phyloP scores from a whole-genome alignment of 1,140 invertebrate genomes.

The Nebria ingens region DNA sequence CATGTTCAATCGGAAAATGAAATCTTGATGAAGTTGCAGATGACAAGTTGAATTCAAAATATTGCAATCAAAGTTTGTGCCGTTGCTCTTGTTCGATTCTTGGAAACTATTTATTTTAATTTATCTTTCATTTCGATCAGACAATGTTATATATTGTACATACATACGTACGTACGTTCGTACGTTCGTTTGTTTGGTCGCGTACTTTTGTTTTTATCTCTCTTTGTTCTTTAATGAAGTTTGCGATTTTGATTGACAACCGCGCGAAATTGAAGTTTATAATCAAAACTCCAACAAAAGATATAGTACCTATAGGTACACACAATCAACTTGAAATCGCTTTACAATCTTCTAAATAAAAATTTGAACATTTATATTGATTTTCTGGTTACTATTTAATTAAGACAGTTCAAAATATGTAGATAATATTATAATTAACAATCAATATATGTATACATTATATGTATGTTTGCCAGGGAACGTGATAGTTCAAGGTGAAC shows the following conservation, averaged over 20 bases:
- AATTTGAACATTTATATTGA: no score
- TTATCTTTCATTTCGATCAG: constrained; percentile 1
- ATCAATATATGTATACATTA: background rate
- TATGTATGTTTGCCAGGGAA: constrained; percentile 13
- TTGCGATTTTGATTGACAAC: constrained; percentile 5
- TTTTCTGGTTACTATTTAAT: no score
- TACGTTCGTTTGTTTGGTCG: background rate
- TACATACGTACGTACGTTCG: no score
- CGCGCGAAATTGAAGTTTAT: background rate
- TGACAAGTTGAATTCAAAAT: background rate
- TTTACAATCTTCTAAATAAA: no score
- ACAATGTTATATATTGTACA: background rate
- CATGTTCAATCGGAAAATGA: background rate
- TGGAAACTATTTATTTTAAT: constrained; percentile 7
- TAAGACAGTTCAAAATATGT: no score
- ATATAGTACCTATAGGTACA: no score
- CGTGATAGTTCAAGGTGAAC: constrained; percentile 28
- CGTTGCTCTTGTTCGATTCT: constrained; percentile 5
- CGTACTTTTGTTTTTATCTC: background rate
- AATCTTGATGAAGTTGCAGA: background rate
- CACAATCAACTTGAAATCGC: no score
- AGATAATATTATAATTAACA: no score
- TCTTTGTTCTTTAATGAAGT: constrained; percentile 5
- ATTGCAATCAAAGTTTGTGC: constrained; percentile 5
- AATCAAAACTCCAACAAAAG: no score